Conservation (phyloP, 2,888 invertebrate genomes). For the Venustoraphidia nigricollis region DNA sequence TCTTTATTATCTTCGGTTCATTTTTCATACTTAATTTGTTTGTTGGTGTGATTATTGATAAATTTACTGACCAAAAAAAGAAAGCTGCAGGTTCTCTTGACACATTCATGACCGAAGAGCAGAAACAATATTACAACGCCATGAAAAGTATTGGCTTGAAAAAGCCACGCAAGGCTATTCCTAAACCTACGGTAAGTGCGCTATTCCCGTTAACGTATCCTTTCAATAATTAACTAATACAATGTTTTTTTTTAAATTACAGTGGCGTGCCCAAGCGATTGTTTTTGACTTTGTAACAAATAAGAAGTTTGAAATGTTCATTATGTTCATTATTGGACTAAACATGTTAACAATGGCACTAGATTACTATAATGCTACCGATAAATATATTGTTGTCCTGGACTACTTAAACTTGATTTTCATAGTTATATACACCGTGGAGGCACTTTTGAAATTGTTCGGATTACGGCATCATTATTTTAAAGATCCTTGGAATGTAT, state of each 20-base stretch:
- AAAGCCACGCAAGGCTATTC: conserved; percentile 95
- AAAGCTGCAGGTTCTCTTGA: conserved; percentile 96
- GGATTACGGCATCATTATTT: conserved; percentile 97
- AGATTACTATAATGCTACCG: conserved; percentile 87
- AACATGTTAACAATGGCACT: conserved; percentile 99
- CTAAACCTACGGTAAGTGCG: conserved; percentile 78
- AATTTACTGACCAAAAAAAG: conserved; percentile 99
- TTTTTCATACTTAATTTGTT: conserved; percentile 99
- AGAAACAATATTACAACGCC: conserved; percentile 99
- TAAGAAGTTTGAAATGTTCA: conserved; percentile 98
- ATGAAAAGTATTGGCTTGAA: conserved; percentile 99
- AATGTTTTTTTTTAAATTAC: conserved; percentile 29
- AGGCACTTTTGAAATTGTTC: conserved; percentile 96
- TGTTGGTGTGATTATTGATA: conserved; percentile 99
- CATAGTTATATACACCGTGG: conserved; percentile 95
- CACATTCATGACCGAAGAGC: conserved; percentile 99
- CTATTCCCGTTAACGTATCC: no score
- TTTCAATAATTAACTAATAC: not conserved
- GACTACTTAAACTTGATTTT: conserved; percentile 94
- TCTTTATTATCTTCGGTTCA: conserved; percentile 98
- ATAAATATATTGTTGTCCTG: conserved; percentile 69
- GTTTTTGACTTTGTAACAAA: conserved; percentile 95
- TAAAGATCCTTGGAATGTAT: conserved; percentile 98
- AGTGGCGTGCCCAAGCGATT: conserved; percentile 94
- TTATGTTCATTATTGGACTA: conserved; percentile 96